These are phyloP conservation scores for Wiebesia pumilae DNA, from an alignment of 1,140 invertebrate species.

Conservation along the genomic window DNA sequence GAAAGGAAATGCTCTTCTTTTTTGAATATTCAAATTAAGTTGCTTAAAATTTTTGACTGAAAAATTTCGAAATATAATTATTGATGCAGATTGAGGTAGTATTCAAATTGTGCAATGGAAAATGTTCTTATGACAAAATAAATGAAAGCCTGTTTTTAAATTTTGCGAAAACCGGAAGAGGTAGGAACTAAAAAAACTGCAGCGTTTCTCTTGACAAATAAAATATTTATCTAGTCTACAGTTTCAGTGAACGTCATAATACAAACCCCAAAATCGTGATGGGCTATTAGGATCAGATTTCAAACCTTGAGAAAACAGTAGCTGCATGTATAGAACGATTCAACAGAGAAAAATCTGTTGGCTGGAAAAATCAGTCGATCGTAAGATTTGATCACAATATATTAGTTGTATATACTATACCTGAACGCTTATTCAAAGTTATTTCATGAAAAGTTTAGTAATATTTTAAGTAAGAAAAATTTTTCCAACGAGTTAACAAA, in stretches of 20 bases:
- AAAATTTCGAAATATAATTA: too few relatives aligned
- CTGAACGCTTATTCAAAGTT: not conserved
- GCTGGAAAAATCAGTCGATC: conserved; percentile 8
- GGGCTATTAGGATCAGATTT: conserved; percentile 24
- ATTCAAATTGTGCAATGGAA: too few relatives aligned
- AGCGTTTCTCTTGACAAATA: not conserved
- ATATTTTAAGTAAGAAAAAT: not conserved
- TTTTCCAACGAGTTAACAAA: not conserved
- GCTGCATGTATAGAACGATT: not conserved
- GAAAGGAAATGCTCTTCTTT: too few relatives aligned
- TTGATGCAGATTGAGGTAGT: too few relatives aligned
- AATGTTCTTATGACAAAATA: too few relatives aligned
- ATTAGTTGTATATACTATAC: not conserved
- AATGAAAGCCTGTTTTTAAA: too few relatives aligned
- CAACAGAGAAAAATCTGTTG: not conserved
- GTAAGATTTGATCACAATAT: not conserved
- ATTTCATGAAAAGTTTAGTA: conserved; percentile 5
- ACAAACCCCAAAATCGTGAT: not conserved
- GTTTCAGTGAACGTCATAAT: not conserved
- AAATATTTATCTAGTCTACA: conserved; percentile 18
- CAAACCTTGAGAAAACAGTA: conserved; percentile 23
- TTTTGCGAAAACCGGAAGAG: conserved; percentile 30
- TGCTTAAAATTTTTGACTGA: too few relatives aligned
- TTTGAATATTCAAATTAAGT: too few relatives aligned
- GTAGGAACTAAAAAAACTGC: not conserved